phyloP scores from a whole-genome alignment of 2,888 invertebrate genomes.

The Strigamia crassipes region DNA sequence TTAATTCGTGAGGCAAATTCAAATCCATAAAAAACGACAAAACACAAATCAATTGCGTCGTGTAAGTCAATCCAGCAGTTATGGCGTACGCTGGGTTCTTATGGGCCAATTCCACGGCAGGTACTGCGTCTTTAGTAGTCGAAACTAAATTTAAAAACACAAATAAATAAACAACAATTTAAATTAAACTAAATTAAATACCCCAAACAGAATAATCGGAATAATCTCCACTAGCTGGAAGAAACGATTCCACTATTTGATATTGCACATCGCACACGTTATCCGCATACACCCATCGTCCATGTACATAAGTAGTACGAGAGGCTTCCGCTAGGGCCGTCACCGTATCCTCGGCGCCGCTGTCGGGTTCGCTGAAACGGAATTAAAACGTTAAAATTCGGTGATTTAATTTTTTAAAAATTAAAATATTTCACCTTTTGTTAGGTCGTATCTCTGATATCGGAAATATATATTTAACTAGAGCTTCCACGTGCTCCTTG shows the following conservation, averaged over 20 bases:
- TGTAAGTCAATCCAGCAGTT: slow-evolving; percentile 80
- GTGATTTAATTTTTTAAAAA: slow-evolving; percentile 20
- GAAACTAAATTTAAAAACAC: slow-evolving; percentile 49
- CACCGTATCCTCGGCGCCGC: slow-evolving; percentile 61
- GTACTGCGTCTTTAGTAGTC: slow-evolving; percentile 49
- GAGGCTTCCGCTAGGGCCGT: slow-evolving; percentile 72
- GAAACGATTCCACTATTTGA: slow-evolving; percentile 79
- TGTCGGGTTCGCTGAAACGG: slow-evolving; percentile 52
- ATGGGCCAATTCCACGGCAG: slow-evolving; percentile 49
- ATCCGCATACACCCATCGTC: slow-evolving; percentile 74
- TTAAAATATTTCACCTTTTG: slow-evolving; percentile 43
- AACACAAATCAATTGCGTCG: slow-evolving; percentile 80
- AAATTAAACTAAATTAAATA: too few species aligned
- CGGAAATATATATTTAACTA: slow-evolving; percentile 73
- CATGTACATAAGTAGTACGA: slow-evolving; percentile 75
- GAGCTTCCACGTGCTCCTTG: slow-evolving; percentile 62
- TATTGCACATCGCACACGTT: slow-evolving; percentile 72
- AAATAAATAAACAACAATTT: too few species aligned
- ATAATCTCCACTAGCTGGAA: slow-evolving; percentile 83
- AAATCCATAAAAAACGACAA: slow-evolving; percentile 82
- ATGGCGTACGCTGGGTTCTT: slow-evolving; percentile 74
- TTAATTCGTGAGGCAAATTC: slow-evolving; percentile 70
- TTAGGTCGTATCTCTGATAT: slow-evolving; percentile 59
- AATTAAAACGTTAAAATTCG: too few species aligned
- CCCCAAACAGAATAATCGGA: slow-evolving; percentile 78